Conservation (phyloP, 2,888 invertebrate genomes). For the Scaptomyza cyrtandrae region DNA sequence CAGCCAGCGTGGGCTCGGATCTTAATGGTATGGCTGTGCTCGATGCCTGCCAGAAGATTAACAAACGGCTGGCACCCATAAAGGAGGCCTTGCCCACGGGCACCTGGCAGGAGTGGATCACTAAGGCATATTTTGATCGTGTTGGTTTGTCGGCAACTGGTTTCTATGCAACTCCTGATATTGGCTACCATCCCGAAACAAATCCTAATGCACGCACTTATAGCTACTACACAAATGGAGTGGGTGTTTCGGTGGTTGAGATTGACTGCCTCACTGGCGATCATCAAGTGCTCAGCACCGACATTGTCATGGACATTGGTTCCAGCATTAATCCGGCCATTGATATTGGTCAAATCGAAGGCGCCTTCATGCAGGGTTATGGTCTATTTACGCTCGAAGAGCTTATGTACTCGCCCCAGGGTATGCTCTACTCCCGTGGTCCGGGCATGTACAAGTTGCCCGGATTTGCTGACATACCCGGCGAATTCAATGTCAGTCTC, state of each 20-base stretch:
- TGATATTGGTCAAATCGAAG: slow-evolving; percentile 98
- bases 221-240: slow-evolving; percentile 94
- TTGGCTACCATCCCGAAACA: slow-evolving; percentile 89
- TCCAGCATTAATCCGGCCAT: slow-evolving; percentile 98
- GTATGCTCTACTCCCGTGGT: slow-evolving; percentile 92
- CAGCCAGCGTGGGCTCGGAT: slow-evolving; percentile 95
- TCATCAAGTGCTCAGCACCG: slow-evolving; percentile 93
- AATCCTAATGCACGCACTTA: slow-evolving; percentile 89
- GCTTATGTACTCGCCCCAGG: slow-evolving; percentile 93
- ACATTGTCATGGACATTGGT: slow-evolving; percentile 98
- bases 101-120: slow-evolving; percentile 94
- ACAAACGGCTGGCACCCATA: slow-evolving; percentile 90
- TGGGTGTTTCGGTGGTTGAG: slow-evolving; percentile 94
- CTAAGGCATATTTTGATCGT: slow-evolving; percentile 90
- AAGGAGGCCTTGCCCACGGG: slow-evolving; percentile 90
- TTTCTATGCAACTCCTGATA: slow-evolving; percentile 90
- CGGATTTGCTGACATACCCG: slow-evolving; percentile 95
- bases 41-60: slow-evolving; percentile 91
- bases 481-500: slow-evolving; percentile 95
- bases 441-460: slow-evolving; percentile 98
- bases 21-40: slow-evolving; percentile 96
- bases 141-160: slow-evolving; percentile 93
- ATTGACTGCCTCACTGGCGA: slow-evolving; percentile 97
- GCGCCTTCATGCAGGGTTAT: slow-evolving; percentile 97
- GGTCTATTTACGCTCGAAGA: slow-evolving; percentile 97